Conservation (phyloP, 37 sponge, comb jelly and placozoan genomes). For the Ephydatia muelleri region DNA sequence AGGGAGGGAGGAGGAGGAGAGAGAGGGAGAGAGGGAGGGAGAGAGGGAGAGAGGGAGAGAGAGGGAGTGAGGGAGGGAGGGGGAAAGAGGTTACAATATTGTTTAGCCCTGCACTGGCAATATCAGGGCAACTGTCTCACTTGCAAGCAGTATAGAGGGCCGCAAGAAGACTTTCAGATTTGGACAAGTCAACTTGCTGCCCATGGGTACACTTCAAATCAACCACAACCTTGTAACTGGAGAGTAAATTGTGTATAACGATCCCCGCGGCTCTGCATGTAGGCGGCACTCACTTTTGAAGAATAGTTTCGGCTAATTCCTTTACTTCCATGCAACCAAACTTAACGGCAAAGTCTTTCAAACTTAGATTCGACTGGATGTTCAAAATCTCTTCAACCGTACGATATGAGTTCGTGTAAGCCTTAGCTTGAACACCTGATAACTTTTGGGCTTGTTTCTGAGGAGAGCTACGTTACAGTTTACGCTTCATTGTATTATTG, state of each 20-base stretch:
- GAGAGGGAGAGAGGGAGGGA: too few relatives aligned
- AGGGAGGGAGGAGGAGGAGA: too few relatives aligned
- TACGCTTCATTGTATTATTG: neutral
- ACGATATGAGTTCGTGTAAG: conserved; percentile 48
- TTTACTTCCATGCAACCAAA: conserved; percentile 63
- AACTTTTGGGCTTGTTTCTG: conserved; percentile 47
- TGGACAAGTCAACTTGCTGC: conserved; percentile 50
- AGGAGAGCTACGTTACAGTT: neutral
- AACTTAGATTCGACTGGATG: neutral
- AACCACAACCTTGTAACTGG: conserved; percentile 28
- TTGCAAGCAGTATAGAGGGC: conserved; percentile 72
- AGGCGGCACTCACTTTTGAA: conserved; percentile 12
- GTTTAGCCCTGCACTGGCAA: neutral
- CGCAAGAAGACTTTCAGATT: conserved; percentile 41
- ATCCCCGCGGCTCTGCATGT: neutral
- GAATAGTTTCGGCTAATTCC: conserved; percentile 39
- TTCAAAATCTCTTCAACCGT: conserved; percentile 55
- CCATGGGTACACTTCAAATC: conserved; percentile 23
- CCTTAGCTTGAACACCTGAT: conserved; percentile 35
- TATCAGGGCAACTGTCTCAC: conserved; percentile 16
- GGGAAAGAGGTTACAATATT: neutral
- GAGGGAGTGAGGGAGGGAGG: too few relatives aligned
- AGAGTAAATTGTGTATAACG: neutral
- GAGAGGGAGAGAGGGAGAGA: too few relatives aligned
- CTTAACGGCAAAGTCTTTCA: conserved; percentile 51